A percentile compares a stretch with the other conserved stretches of the same genome.
Evolutionary conservation across 1,140 invertebrate species (phyloP).

Genomic region (Ctenoplectra terminalis): DNA sequence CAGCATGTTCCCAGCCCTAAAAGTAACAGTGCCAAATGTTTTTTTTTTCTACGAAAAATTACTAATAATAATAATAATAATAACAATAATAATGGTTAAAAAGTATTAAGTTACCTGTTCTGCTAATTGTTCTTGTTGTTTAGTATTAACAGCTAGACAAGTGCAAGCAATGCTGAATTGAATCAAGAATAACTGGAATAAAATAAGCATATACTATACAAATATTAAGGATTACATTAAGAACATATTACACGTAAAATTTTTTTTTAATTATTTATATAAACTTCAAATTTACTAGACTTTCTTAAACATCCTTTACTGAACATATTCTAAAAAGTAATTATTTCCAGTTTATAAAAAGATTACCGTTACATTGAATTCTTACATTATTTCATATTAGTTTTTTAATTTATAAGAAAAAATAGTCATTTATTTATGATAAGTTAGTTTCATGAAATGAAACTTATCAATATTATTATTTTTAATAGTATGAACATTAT

Average conservation of each 20-base stretch:
- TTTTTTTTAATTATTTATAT: not conserved
- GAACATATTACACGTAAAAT: too few relatives aligned
- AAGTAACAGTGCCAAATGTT: conserved; percentile 58
- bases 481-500: too few relatives aligned
- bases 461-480: too few relatives aligned
- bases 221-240: conserved; percentile 82
- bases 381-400: too few relatives aligned
- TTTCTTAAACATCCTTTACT: too few relatives aligned
- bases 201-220: conserved; percentile 96
- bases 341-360: too few relatives aligned
- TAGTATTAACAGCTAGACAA: conserved; percentile 94
- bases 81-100: conserved; percentile 4
- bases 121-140: conserved; percentile 92
- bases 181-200: conserved; percentile 94
- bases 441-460: too few relatives aligned
- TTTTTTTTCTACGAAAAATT: not conserved
- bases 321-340: too few relatives aligned
- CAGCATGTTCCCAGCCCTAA: conserved; percentile 90
- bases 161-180: conserved; percentile 98
- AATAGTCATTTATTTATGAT: too few relatives aligned
- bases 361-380: too few relatives aligned
- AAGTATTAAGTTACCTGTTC: conserved; percentile 87
- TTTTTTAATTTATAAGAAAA: too few relatives aligned
- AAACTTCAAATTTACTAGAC: too few relatives aligned
- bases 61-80: not conserved